Conservation (phyloP, 2,797 vertebrate genomes). For the Graptemys geographica region DNA sequence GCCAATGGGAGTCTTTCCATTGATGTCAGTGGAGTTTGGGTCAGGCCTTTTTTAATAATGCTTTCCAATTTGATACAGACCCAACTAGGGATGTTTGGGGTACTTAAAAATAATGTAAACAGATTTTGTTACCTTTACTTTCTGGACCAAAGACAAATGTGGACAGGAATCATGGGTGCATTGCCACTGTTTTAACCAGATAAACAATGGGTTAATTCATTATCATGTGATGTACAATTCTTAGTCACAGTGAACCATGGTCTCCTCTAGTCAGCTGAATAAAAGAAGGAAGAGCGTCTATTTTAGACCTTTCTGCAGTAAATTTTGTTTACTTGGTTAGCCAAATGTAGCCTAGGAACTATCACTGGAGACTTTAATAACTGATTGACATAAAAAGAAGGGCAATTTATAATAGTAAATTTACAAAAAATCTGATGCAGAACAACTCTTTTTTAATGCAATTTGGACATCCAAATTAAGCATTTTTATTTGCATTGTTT, state of each 20-base stretch:
- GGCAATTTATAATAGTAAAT: conserved; percentile 12
- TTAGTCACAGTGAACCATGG: conserved; percentile 92
- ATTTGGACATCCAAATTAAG: conserved; percentile 19
- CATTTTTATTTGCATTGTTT: conserved; percentile 39
- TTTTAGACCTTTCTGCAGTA: conserved; percentile 51
- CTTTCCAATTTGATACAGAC: conserved; percentile 28
- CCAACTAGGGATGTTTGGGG: conserved; percentile 40
- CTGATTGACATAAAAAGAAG: conserved; percentile 13
- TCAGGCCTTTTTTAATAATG: conserved; percentile 40
- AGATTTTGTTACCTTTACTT: conserved; percentile 46
- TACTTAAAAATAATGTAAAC: conserved; percentile 69
- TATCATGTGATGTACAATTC: conserved; percentile 63
- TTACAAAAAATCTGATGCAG: conserved; percentile 13
- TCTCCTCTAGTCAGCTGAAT: conserved; percentile 83
- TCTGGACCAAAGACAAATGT: conserved; percentile 35
- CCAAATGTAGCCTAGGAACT: conserved; percentile 11
- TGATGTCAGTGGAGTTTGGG: conserved; percentile 45
- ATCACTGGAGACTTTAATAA: conserved; percentile 35
- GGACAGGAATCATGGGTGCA: neutral
- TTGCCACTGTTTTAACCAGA: conserved; percentile 28
- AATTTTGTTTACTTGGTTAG: conserved; percentile 44
- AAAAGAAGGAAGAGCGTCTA: conserved; percentile 64
- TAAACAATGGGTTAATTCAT: conserved; percentile 9
- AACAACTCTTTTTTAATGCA: conserved; percentile 19
- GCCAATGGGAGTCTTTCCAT: conserved; percentile 49